These are phyloP conservation scores for Phortica magna DNA, from an alignment of 2,888 invertebrate genomes.

Conservation along the genomic window DNA sequence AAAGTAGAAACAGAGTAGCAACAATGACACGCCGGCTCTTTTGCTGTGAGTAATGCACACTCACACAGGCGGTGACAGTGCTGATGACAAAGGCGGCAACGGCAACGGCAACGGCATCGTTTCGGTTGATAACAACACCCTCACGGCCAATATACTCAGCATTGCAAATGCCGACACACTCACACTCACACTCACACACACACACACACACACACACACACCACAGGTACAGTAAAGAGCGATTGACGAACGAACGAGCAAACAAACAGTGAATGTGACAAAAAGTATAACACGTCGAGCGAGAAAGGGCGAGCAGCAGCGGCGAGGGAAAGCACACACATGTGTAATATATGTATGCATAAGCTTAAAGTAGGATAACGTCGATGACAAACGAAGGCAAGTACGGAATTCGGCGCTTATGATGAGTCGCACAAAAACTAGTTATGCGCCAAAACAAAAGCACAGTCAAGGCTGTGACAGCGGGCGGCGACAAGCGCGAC, in stretches of 20 bases:
- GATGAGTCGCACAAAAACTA: neutral
- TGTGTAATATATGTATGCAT: neutral
- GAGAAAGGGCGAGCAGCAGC: too few relatives aligned
- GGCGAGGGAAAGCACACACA: too few relatives aligned
- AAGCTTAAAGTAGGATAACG: too few relatives aligned
- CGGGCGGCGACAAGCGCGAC: neutral
- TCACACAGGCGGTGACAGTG: neutral
- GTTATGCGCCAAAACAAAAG: conserved; percentile 13
- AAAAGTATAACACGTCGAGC: too few relatives aligned
- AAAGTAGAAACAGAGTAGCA: conserved; percentile 39
- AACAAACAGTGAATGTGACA: too few relatives aligned
- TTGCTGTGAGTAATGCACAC: conserved; percentile 47
- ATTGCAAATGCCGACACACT: conserved; percentile 43
- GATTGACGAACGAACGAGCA: too few relatives aligned
- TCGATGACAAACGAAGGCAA: neutral
- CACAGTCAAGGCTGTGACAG: neutral
- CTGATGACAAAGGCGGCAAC: neutral
- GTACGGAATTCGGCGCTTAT: neutral
- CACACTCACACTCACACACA: conserved; percentile 4
- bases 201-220: neutral
- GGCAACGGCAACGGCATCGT: conserved; percentile 42
- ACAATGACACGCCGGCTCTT: conserved; percentile 26
- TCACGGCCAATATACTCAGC: conserved; percentile 63
- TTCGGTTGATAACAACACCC: conserved; percentile 65
- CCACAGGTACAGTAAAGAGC: conserved; percentile 3